Conservation (phyloP, 2,797 vertebrate species). For the Mycteria americana region DNA sequence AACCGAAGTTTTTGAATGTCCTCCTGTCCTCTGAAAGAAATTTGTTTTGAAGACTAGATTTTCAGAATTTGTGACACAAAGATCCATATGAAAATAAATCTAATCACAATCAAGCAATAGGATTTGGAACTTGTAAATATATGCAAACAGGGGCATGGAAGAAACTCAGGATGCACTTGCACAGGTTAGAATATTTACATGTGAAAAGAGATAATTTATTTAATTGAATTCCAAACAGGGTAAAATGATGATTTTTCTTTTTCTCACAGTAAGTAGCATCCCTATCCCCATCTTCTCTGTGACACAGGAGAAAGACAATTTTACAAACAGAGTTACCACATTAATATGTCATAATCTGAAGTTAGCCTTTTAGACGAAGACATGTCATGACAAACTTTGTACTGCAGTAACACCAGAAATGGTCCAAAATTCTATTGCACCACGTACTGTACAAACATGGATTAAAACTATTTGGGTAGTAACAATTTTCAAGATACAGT, state of each 20-base stretch:
- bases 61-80: not conserved
- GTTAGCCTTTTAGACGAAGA: not conserved
- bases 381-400: not conserved
- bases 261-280: not conserved
- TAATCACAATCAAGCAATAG: not conserved
- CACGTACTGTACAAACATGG: not conserved
- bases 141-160: not conserved
- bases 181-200: not conserved
- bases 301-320: not conserved
- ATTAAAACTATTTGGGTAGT: not conserved
- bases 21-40: not conserved
- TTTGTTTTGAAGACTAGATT: not conserved
- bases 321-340: not conserved
- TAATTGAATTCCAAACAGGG: not conserved
- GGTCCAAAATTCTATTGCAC: not conserved
- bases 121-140: not conserved
- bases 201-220: not conserved
- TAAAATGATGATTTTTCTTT: not conserved
- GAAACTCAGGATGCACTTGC: not conserved
- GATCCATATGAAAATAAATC: not conserved
- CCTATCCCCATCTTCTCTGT: not conserved
- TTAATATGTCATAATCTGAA: not conserved
- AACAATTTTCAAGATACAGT: not conserved
- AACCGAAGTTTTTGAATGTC: not conserved
- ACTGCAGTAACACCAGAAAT: not conserved